These are phyloP conservation scores for Acanthacorydalis orientalis DNA, from an alignment of 2,888 invertebrate genomes.

Conservation along the genomic window DNA sequence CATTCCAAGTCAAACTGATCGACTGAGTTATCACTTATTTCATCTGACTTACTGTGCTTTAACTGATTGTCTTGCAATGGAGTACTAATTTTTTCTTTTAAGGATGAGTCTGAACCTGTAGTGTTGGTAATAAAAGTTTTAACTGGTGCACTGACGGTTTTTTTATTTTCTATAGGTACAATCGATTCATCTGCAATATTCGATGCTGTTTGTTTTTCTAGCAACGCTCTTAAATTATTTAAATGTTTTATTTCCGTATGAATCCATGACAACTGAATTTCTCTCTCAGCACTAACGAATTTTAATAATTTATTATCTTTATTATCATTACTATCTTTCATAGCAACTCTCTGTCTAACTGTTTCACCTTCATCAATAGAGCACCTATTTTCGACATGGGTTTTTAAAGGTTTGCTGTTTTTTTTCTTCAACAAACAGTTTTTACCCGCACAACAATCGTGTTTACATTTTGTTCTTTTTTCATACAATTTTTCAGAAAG, in stretches of 20 bases:
- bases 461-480: slow-evolving; percentile 13
- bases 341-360: background rate
- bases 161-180: background rate
- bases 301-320: slow-evolving; percentile 12
- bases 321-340: background rate
- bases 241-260: slow-evolving; percentile 37
- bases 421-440: slow-evolving; percentile 10
- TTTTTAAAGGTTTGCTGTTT: background rate
- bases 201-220: slow-evolving; percentile 16
- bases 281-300: slow-evolving; percentile 31
- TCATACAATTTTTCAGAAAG: slow-evolving; percentile 29
- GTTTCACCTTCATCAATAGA: background rate
- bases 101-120: background rate
- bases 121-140: background rate
- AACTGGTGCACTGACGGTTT: background rate
- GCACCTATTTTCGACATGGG: background rate
- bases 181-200: slow-evolving; percentile 4
- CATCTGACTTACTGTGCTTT: too few relatives aligned
- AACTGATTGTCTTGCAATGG: slow-evolving; percentile 2
- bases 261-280: slow-evolving; percentile 37
- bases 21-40: too few relatives aligned
- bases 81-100: slow-evolving; percentile 3
- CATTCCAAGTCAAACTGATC: background rate
- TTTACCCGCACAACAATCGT: slow-evolving; percentile 16
- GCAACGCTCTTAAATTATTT: slow-evolving; percentile 29